A percentile compares a stretch with the other conserved stretches of the same genome.
These are phyloP conservation scores for Xylophagus ater DNA, from an alignment of 2,888 invertebrate species.

Conservation along the genomic window DNA sequence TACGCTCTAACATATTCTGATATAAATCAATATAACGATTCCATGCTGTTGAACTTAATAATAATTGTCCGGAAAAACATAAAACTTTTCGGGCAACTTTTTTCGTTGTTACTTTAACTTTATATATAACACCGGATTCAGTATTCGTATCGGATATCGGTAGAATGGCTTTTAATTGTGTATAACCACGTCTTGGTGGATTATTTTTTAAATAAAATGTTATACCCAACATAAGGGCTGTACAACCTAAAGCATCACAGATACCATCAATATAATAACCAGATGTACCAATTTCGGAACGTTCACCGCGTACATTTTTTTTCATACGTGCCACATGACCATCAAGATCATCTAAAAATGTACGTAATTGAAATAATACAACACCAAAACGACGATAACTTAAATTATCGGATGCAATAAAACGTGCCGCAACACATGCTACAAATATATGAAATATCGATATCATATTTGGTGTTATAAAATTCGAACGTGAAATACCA, in stretches of 20 bases:
- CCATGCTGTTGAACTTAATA: constrained; percentile 69
- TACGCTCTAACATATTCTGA: constrained; percentile 62
- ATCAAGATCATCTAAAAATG: constrained; percentile 76
- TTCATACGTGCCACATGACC: constrained; percentile 74
- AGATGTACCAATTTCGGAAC: constrained; percentile 65
- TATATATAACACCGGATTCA: constrained; percentile 50
- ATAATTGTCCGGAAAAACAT: constrained; percentile 57
- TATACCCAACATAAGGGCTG: constrained; percentile 59
- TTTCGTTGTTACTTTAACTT: constrained; percentile 55
- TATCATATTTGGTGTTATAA: constrained; percentile 74
- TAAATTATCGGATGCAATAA: constrained; percentile 61
- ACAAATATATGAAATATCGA: constrained; percentile 68
- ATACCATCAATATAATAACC: constrained; percentile 77
- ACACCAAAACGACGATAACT: constrained; percentile 61
- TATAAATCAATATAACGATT: constrained; percentile 73
- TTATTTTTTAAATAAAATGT: constrained; percentile 58
- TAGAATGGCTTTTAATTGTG: constrained; percentile 49
- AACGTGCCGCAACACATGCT: constrained; percentile 61
- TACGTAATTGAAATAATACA: constrained; percentile 65
- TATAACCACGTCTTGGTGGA: constrained; percentile 61
- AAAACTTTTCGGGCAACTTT: constrained; percentile 54
- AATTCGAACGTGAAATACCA: constrained; percentile 47
- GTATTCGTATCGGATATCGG: constrained; percentile 40
- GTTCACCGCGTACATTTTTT: constrained; percentile 62
- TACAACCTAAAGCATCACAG: constrained; percentile 67